Evolutionary conservation across 2,797 vertebrate genomes (phyloP), one percentile per base, ranked within the genome.

Genomic region (Acanthornis magna): DNA sequence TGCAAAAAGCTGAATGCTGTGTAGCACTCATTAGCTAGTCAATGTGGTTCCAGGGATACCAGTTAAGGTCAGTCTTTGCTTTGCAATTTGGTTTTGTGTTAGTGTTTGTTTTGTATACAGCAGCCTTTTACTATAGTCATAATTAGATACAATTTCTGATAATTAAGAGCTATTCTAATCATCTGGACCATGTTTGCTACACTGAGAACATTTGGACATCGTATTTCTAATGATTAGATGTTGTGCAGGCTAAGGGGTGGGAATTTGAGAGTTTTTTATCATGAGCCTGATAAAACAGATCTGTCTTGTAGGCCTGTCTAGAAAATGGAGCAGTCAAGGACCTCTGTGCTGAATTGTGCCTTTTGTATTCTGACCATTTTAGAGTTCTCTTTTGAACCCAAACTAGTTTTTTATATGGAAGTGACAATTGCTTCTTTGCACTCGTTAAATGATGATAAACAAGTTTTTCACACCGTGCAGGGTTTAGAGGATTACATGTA

Each of bases 1-100:
- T 80, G 82, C 61, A 91, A 21, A 67, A 80, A 26, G 67, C 83
- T 66, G 78, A 36, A 5, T 16, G 62, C 40, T 75, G 76, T 65
- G 6, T 32, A 66, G 77, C 79, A 47, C 34, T 93, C 60, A 68
- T 88, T 93, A 95, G 76, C 53, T 62, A 88, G 77, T 73, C 85
- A 70, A 3, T 83, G 82, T 86, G 80, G 77, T 94, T 94, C 92
- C 80, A 87, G 92, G 92, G 88, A 70, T 87, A 90, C 63, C 84
- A 85, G 86, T 67, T 93, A 93, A 89, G 92, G 95, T 95, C 91
- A 93, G 63, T n/a, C 86, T 95, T 95, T 92, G 86, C 94, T 87
- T 92, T 87, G 90, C 92, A 91, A 13, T 93, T 95, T 80, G 75
- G 76, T 87, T 96, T 87, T 95, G 88, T 20, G 9, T 93, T 85